Evolutionary conservation across 2,888 invertebrate species (phyloP), one percentile per base, ranked within the genome.

Genomic region (Terebella lapidaria): DNA sequence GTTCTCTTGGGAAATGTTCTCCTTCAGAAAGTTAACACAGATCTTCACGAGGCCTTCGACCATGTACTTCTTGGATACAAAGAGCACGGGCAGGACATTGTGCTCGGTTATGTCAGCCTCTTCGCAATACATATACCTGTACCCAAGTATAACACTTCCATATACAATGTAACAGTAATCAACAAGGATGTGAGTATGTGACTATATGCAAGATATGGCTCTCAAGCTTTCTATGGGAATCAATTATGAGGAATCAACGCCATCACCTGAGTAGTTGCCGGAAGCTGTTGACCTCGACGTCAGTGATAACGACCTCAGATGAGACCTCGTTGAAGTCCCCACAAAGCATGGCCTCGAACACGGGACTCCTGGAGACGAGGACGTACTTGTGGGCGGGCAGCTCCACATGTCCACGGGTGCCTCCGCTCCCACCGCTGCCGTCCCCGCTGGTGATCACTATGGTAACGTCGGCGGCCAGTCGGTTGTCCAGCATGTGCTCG

Each of bases 1-100:
- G 55, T 86, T 88, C 24, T 84, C 83, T 1, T 85, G 83, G 60
- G 84, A 84, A 29, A 90, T 78, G 76, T 87, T 85, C 59, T 83
- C 83, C 67, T 87, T 86, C 42, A 91, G 83, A 58, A 86, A 87
- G 30, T 84, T 82, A 27, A 88, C 86, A 72, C 89, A 89, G 59
- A 86, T 83, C 64, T 85, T 85, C 2, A 87, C 87, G 54, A 91
- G 82, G 25, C 86, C 87, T 3, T 86, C 84, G 70, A 90, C 87
- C 51, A 88, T 82, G 73, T 89, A 88, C 73, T 88, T 87, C 74
- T 89, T 87, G 24, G 89, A 89, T 1, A 88, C 88, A 66, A 88
- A 86, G 28, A 91, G 84, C 0, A 90, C 85, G 46, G 85, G 84
- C 22, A 90, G 83, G 3, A 89, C 88, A 1, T 87, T 87, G 15